Evolutionary conservation across 2,888 invertebrate species (phyloP), one percentile per base, ranked within the genome.

Genomic region (Sthenelais limicola): DNA sequence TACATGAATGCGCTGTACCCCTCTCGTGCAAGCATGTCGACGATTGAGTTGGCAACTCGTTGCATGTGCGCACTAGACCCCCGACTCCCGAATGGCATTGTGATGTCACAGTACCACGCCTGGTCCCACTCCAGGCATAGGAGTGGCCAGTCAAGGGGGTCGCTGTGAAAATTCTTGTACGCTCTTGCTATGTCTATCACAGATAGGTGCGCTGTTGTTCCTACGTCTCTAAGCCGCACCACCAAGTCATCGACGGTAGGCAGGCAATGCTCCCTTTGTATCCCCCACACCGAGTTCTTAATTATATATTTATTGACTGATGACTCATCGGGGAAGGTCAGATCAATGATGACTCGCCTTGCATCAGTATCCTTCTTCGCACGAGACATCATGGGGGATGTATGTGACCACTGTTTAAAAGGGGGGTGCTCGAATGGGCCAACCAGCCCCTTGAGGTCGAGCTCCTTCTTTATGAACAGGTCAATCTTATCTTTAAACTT

Each of bases 141-240:
- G 43, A 54, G n/a, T 12, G 54, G 54, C 54, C 54, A 54, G n/a
- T 54, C 54, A 5, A 21, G 5, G 5, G 54, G 54, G 28, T 54
- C 54, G 26, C 7, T 26, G 7, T 12, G 15, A n/a, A 26, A 54
- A 32, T 54, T 54, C n/a, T 54, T 54, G n/a, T 54, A 54, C 7
- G 26, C 24, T 7, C 54, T 5, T 15, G 26, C 7, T 12, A 54
- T 54, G 28, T 54, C 54, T 4, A 54, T 3, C 5, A 7, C 32
- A 3, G 54, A 28, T 7, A 54, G 5, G 28, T 24, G n/a, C 5
- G 54, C 54, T 12, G 30, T 32, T 4, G 24, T n/a, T 7, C 54
- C 28, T 7, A 9, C 4, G 26, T 3, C n/a, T 7, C 4, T n/a
- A 5, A 54, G 5, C n/a, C 32, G 9, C n/a, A 5, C 21, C 3